Evolutionary conservation across 2,797 vertebrate species (phyloP), one percentile per base, ranked within the genome.

Genomic region (Sparidentex hasta): DNA sequence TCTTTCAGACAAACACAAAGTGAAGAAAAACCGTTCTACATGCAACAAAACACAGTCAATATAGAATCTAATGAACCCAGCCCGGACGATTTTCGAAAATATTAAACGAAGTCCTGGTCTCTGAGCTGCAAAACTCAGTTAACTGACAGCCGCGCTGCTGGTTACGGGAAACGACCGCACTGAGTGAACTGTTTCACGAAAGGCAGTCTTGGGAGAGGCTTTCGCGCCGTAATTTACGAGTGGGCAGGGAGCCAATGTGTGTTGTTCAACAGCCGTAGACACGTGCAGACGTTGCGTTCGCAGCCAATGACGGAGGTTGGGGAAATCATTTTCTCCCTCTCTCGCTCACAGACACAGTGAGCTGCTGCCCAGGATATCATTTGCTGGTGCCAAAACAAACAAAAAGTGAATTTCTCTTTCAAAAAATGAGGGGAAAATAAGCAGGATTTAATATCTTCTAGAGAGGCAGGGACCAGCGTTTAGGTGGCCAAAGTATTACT

Each of bases 221-320:
- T 87, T 73, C 57, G 9, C 71, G 75, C 48, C 5, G 71, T 89
- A 88, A 90, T 93, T 91, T 88, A 91, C 58, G 65, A 91, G 81
- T 56, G 70, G 86, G 92, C 83, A 52, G 47, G 61, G 81, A 90
- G 87, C 89, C 88, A 87, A 73, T 57, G 59, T 47, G 72, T 65
- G 67, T 85, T 85, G 82, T 93, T 92, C 76, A 89, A 91, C 90
- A 88, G 75, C 80, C 62, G 59, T 61, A 68, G 72, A 88, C 81
- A 87, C 52, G 74, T 84, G 80, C 65, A 55, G 69, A 83, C 81
- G 84, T 83, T 85, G 74, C 75, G 82, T 92, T 85, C 68, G 82
- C 44, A 21, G 78, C 88, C 91, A 91, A 82, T 52, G 52, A 85
- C 85, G 76, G 69, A 84, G 81, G 73, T 76, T 55, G 71, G 82